phyloP scores from a whole-genome alignment of 1,140 invertebrate species.

The Dryas iulia region DNA sequence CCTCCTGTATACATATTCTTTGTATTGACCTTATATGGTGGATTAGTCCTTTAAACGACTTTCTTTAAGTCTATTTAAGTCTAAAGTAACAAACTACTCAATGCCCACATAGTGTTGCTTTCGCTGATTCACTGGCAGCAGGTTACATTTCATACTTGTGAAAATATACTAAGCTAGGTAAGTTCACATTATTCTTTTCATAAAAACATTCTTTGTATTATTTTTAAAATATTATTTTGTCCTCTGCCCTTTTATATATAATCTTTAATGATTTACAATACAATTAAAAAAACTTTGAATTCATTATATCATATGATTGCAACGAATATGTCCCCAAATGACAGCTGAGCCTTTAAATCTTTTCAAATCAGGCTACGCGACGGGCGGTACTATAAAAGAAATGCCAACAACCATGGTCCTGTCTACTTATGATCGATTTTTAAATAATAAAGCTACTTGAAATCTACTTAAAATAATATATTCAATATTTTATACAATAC shows the following conservation, averaged over 20 bases:
- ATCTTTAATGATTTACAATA: neutral
- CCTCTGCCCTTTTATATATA: neutral
- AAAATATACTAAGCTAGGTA: neutral
- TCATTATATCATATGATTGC: neutral
- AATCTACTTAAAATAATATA: conserved; percentile 53
- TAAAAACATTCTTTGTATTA: neutral
- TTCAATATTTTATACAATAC: conserved; percentile 68
- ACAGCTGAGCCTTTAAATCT: conserved; percentile 21
- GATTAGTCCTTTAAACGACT: conserved; percentile 34
- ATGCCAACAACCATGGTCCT: conserved; percentile 30
- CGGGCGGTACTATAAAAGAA: conserved; percentile 39
- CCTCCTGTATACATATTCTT: conserved; percentile 21
- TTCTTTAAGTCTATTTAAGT: conserved; percentile 38
- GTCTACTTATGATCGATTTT: conserved; percentile 39
- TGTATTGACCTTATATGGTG: conserved; percentile 24
- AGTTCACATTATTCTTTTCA: neutral
- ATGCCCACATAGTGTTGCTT: conserved; percentile 22
- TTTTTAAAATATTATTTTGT: neutral
- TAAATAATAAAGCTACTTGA: conserved; percentile 44
- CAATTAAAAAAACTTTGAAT: neutral
- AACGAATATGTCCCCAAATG: conserved; percentile 7
- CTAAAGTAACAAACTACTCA: conserved; percentile 28
- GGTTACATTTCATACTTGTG: neutral
- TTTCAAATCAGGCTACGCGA: conserved; percentile 27
- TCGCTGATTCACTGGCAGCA: conserved; percentile 31